These are phyloP conservation scores for Scotopteryx bipunctaria DNA, from an alignment of 2,888 invertebrate species.

Conservation along the genomic window DNA sequence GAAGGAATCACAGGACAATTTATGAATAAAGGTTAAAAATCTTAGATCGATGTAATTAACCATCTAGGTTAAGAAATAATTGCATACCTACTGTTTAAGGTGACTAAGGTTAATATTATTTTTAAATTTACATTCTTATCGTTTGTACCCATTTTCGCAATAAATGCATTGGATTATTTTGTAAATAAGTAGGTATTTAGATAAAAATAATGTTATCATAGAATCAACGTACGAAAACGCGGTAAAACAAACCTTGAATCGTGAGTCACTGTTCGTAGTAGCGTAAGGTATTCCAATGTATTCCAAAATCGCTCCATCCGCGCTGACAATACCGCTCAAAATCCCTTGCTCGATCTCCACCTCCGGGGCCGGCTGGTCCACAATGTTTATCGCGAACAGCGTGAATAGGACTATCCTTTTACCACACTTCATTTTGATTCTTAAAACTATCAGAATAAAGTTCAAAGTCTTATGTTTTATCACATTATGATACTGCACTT, in stretches of 20 bases:
- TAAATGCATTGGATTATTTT: too few relatives aligned
- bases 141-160: too few relatives aligned
- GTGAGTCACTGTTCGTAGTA: constrained; percentile 55
- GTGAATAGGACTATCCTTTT: constrained; percentile 65
- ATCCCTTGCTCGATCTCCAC: constrained; percentile 67
- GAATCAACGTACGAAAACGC: constrained; percentile 4
- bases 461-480: too few relatives aligned
- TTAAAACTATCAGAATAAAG: background rate
- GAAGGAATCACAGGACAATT: too few relatives aligned
- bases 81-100: too few relatives aligned
- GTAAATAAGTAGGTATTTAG: too few relatives aligned
- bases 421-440: constrained; percentile 52
- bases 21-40: too few relatives aligned
- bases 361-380: constrained; percentile 72
- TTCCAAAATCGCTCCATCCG: constrained; percentile 67
- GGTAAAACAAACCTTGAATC: constrained; percentile 63
- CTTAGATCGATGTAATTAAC: too few relatives aligned
- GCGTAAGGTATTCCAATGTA: constrained; percentile 75
- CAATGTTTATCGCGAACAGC: constrained; percentile 64
- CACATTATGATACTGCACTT: too few relatives aligned
- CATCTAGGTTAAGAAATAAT: too few relatives aligned
- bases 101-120: too few relatives aligned
- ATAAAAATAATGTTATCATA: background rate
- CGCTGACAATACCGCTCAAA: constrained; percentile 67
- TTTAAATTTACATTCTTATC: too few relatives aligned